phyloP scores from a whole-genome alignment of 2,888 invertebrate genomes.

The Troilus luridus region DNA sequence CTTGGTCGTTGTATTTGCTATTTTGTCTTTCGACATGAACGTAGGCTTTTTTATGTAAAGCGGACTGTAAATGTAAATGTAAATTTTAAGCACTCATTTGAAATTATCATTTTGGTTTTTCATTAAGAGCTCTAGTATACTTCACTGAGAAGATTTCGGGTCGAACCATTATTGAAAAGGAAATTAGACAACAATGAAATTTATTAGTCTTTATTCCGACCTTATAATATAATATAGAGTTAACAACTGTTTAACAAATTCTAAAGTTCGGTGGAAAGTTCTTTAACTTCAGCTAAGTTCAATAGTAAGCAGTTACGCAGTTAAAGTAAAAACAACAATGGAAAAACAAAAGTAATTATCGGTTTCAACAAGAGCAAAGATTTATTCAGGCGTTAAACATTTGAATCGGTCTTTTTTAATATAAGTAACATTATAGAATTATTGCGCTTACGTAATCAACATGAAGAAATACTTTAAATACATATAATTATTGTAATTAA shows the following conservation, averaged over 20 bases:
- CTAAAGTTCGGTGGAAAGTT: not conserved
- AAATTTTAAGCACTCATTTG: not conserved
- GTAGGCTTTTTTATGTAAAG: not conserved
- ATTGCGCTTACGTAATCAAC: not conserved
- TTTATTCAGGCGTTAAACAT: not conserved
- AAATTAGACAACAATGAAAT: no score
- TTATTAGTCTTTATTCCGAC: not conserved
- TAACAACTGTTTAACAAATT: not conserved
- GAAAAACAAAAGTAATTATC: not conserved
- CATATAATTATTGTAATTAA: not conserved
- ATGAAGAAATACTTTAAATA: not conserved
- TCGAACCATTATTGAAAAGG: no score
- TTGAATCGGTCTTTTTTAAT: not conserved
- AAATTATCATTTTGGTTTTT: not conserved
- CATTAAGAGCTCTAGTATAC: no score
- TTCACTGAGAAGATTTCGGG: no score
- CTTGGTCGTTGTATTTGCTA: not conserved
- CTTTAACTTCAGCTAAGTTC: not conserved
- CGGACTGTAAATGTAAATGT: not conserved
- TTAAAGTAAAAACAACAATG: not conserved
- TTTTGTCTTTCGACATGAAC: not conserved
- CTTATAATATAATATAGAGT: not conserved
- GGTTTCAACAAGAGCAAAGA: conserved; percentile 24
- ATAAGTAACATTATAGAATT: not conserved
- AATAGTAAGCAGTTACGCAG: not conserved